Base-by-base conservation (phyloP, 2,113 vertebrate species). In the Phyllostomus discolor region DNA sequence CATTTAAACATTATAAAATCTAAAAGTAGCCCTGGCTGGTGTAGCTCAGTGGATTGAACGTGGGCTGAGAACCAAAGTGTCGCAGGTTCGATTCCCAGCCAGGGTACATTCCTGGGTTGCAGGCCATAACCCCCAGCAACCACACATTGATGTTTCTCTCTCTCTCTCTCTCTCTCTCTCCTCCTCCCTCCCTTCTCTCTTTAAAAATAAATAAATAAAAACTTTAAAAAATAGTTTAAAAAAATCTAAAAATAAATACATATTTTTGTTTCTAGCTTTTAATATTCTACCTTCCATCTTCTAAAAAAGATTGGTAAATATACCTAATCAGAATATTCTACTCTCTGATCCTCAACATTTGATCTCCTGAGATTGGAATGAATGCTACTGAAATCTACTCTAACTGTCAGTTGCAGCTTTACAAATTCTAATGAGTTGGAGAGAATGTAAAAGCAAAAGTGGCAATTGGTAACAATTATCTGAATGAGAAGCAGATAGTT, bases 381-480 rank as follows among this genome's bases (percentile, higher is more conserved):
- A 85, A 96, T 90, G 70, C 38, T 70, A 54, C 50, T 72, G 46
- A 95, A 86, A 93, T 76, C 57, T 95, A 82, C 84, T 97, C 88
- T 94, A 94, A 70, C 69, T 90, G 80, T 72, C 82, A 95, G 26
- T 67, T 31, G 26, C 38, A 76, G 72, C 72, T 95, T 93, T 17
- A 20, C 38, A 88, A 70, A 85, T 19, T 97, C 69, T 92, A 97
- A 92, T 90, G 87, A 96, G 83, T 85, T 95, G 57, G 54, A 94
- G 33, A 92, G 50, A 69, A 96, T 80, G 15, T 73, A 95, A 96
- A 93, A 92, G 78, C 70, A 87, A 81, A 91, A 95, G 57, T 78
- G 66, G 80, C 87, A 97, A 95, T 81, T 84, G 80, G 28, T 66
- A 88, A 88, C 88, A 94, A 92, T 97, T 94, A 97, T 84, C 87